Base-by-base conservation (phyloP, 2,888 invertebrate genomes). In the Eudasyphora cyanicolor region DNA sequence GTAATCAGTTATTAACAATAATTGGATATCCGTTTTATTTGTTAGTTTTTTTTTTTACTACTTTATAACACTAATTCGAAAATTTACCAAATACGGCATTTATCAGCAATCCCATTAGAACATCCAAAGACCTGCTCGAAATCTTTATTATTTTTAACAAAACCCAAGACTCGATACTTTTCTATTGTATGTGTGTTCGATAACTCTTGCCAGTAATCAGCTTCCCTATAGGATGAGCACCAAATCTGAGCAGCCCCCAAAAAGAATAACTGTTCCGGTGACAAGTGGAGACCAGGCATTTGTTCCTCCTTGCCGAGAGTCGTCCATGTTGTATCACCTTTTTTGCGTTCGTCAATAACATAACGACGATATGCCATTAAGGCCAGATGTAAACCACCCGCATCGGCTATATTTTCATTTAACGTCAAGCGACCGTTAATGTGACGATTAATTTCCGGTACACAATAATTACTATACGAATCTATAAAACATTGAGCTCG, bases 361-460 rank as follows among this genome's bases (percentile, higher is more conserved):
- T 24, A 24, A 14, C 27, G 57, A 12, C 24, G 21, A 24, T 88
- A 85, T n/a, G 71, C 86, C 0, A 88, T 86, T 84, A 91, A 91
- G 0, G 91, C 89, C 8, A 70, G 79, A 1, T 91, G 73, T 35
- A 91, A 71, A 0, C 91, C 91, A 1, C 91, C 91, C 49, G 87
- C 87, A 45, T 91, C 91, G 0, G 91, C 91, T n/a, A 91, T 90
- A 64, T 90, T 91, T 69, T 91, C 92, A 70, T 91, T 88, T 78
- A 86, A 87, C 0, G 91, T 89, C 10, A 78, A 78, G 5, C 88
- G 86, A 0, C 91, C 92, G 51, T 91, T 87, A 24, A 91, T 75
- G 7, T 85, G 86, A 0, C 88, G 89, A 79, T 91, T 89, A 5
- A 91, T 88, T 75, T 91, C 89, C 2, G 92, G 88, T 77, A 91